Conservation (phyloP, 2,888 invertebrate genomes). For the Synergus gifuensis region DNA sequence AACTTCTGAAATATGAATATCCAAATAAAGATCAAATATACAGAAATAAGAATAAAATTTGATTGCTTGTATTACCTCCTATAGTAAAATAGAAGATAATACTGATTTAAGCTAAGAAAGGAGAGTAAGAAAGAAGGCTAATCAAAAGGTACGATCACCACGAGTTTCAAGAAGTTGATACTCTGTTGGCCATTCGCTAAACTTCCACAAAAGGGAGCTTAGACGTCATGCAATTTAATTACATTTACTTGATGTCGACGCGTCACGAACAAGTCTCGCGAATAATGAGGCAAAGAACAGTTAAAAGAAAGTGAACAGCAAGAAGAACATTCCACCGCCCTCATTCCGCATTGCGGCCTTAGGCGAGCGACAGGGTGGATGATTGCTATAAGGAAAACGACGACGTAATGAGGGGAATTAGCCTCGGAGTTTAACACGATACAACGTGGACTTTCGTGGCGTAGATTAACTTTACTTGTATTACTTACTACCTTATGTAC, state of each 20-base stretch:
- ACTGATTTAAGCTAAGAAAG: background rate
- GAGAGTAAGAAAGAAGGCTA: background rate
- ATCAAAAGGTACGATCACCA: constrained; percentile 18
- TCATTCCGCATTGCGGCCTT: constrained; percentile 69
- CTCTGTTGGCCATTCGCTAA: constrained; percentile 1
- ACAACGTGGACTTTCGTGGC: constrained; percentile 51
- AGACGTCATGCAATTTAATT: constrained; percentile 51
- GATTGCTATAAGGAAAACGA: constrained; percentile 62
- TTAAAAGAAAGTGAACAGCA: constrained; percentile 49
- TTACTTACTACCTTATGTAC: constrained; percentile 49
- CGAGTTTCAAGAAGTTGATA: constrained; percentile 16
- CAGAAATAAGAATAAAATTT: background rate
- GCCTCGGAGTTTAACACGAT: constrained; percentile 66
- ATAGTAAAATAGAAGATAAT: background rate
- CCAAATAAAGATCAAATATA: background rate
- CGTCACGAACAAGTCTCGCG: constrained; percentile 56
- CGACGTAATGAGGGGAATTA: constrained; percentile 70
- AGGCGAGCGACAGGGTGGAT: constrained; percentile 59
- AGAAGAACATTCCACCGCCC: constrained; percentile 50
- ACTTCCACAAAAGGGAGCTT: constrained; percentile 21
- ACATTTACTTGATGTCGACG: constrained; percentile 54
- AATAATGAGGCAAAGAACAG: constrained; percentile 55
- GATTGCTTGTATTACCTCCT: background rate
- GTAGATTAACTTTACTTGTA: constrained; percentile 53
- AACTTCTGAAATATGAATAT: background rate